These are phyloP conservation scores for Mionectes olivaceus DNA, from an alignment of 2,797 vertebrate genomes.

Conservation along the genomic window DNA sequence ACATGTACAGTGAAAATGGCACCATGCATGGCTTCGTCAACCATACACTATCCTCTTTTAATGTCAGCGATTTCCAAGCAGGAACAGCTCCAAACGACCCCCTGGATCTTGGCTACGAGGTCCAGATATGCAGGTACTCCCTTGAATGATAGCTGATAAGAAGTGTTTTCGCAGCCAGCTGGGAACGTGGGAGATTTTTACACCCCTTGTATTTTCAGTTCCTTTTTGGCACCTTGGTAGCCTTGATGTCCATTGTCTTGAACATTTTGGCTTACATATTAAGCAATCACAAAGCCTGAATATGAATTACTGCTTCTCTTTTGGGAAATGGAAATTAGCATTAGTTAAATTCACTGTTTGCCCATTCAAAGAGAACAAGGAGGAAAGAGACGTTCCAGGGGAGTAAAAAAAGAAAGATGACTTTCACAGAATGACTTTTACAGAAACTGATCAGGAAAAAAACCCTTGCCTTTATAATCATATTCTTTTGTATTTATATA, in stretches of 20 bases:
- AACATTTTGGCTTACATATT: background rate
- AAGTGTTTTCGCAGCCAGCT: background rate
- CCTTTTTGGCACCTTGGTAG: background rate
- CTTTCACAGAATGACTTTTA: too few species aligned
- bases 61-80: constrained; percentile 90
- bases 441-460: background rate
- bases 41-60: constrained; percentile 94
- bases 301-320: background rate
- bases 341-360: background rate
- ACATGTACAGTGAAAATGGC: constrained; percentile 93
- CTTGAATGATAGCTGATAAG: background rate
- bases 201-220: background rate
- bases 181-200: background rate
- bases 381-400: background rate
- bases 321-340: background rate
- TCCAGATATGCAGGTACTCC: constrained; percentile 91
- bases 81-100: constrained; percentile 86
- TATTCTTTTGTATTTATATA: background rate
- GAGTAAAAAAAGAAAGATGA: background rate
- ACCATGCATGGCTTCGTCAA: constrained; percentile 95
- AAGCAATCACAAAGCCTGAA: background rate
- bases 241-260: background rate
- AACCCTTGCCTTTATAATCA: background rate
- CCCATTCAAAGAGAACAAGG: background rate
- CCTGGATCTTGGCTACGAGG: constrained; percentile 85